A percentile compares a stretch with the other conserved stretches of the same genome.
These are phyloP conservation scores for Limnephilus auricula DNA, from an alignment of 2,888 invertebrate species.

Conservation along the genomic window DNA sequence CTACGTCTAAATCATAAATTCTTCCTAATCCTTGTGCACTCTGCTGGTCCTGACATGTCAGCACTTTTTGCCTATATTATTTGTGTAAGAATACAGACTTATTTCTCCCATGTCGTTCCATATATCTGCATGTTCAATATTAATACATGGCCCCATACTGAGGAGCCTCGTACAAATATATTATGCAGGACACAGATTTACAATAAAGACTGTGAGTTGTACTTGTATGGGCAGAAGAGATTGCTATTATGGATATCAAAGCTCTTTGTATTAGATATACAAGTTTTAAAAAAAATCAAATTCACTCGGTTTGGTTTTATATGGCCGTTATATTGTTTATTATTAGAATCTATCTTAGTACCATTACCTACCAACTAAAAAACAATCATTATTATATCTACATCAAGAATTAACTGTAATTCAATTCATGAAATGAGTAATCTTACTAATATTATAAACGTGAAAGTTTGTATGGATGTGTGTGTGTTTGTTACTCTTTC, in stretches of 20 bases:
- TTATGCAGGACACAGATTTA: background rate
- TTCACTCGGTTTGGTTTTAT: background rate
- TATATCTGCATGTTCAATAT: conserved; percentile 31
- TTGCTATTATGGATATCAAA: background rate
- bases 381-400: no score
- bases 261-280: background rate
- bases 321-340: background rate
- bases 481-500: no score
- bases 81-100: background rate
- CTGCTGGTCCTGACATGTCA: background rate
- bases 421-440: no score
- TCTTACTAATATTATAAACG: no score
- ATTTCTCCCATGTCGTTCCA: background rate
- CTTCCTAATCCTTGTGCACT: background rate
- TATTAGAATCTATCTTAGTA: background rate
- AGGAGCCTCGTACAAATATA: background rate
- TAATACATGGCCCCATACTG: conserved; percentile 28
- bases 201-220: background rate
- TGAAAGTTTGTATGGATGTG: no score
- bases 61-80: background rate
- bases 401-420: no score
- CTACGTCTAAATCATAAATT: background rate
- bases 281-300: background rate
- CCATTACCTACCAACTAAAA: no score
- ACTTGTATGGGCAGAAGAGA: background rate